These are phyloP conservation scores for Chrysodeixis includens DNA, from an alignment of 2,888 invertebrate species.

Conservation along the genomic window DNA sequence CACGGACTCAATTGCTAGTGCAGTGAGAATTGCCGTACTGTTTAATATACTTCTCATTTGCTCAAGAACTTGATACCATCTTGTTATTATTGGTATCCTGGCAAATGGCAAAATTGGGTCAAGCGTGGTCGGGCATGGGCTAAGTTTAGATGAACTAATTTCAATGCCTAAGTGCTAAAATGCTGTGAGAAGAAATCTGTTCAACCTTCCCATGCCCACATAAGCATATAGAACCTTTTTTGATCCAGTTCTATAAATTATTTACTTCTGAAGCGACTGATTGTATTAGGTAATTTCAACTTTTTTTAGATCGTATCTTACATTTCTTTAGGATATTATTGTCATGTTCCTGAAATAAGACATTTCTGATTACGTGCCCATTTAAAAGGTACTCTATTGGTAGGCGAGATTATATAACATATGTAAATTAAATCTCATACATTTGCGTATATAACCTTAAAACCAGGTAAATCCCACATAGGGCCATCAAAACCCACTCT, in stretches of 20 bases:
- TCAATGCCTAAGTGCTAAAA: background rate
- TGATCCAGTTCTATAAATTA: no score
- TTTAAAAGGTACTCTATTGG: no score
- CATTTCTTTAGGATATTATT: no score
- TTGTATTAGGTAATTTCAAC: no score
- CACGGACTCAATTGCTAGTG: background rate
- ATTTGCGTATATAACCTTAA: background rate
- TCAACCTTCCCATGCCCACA: background rate
- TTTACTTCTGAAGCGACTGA: no score
- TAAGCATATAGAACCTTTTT: no score
- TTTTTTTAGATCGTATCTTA: no score
- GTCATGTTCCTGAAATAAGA: no score
- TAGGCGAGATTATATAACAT: background rate
- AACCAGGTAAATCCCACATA: constrained; percentile 34
- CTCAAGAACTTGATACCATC: background rate
- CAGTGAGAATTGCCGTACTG: constrained; percentile 3
- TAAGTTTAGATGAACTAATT: background rate
- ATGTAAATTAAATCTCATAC: background rate
- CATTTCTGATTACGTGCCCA: no score
- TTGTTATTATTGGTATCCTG: constrained; percentile 4
- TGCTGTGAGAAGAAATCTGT: background rate
- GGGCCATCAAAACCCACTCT: constrained; percentile 51
- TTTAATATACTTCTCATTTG: constrained; percentile 1
- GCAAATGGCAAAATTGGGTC: background rate
- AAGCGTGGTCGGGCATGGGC: background rate